Percentiles rank a stretch among this genome's conserved stretches.
phyloP scores from a whole-genome alignment of 2,888 invertebrate species.

The Pseudolycoriella hygida region DNA sequence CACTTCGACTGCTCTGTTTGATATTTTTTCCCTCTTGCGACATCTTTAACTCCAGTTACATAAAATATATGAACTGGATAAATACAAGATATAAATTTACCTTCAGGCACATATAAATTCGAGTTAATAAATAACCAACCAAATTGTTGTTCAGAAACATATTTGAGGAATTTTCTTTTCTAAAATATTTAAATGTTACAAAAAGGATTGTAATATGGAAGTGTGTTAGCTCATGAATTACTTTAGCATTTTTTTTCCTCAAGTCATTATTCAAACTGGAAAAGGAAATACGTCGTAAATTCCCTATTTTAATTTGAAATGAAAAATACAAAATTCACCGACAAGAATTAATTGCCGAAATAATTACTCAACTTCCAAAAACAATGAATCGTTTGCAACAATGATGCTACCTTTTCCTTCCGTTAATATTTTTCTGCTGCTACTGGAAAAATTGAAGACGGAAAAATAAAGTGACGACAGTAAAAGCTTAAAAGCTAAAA shows the following conservation, averaged over 20 bases:
- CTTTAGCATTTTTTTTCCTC: too few species aligned
- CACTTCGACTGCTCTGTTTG: too few species aligned
- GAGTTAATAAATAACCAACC: not conserved
- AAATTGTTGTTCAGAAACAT: not conserved
- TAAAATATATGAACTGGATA: not conserved
- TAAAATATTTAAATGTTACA: not conserved
- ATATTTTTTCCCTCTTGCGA: too few species aligned
- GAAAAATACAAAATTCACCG: not conserved
- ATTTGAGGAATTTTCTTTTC: not conserved
- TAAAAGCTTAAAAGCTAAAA: too few species aligned
- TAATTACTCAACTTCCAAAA: not conserved
- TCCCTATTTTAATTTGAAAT: not conserved
- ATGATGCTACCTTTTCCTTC: too few species aligned
- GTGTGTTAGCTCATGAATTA: not conserved
- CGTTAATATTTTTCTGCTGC: too few species aligned
- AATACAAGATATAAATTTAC: not conserved
- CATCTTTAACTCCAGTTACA: too few species aligned
- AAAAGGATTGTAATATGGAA: too few species aligned
- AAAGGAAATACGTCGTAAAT: not conserved
- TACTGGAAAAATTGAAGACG: too few species aligned
- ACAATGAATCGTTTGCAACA: not conserved
- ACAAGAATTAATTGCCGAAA: not conserved
- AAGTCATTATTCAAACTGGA: constrained; percentile 1
- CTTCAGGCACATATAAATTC: not conserved
- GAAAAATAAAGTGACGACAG: too few species aligned